Base-by-base conservation (phyloP, 2,888 invertebrate species). In the Drosophila quinaria region DNA sequence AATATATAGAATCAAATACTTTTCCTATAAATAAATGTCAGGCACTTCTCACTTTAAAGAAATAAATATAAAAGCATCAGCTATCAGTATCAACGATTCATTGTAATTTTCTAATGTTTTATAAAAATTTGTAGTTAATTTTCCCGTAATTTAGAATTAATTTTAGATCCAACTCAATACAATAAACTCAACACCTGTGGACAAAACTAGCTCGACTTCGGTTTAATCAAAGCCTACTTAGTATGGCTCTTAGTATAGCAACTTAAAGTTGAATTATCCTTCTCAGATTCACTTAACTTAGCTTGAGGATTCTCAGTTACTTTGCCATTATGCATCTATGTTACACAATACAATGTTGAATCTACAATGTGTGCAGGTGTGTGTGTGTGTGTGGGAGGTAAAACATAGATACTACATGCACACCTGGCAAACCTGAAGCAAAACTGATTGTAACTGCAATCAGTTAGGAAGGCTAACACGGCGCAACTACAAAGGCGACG, bases 371-470 rank as follows among this genome's bases (percentile, higher is more conserved):
- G 66, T 41, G 19, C 19, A 2, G 19, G 19, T 2, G 37, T 39
- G 56, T 42, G 31, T 47, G n/a, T n/a, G n/a, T n/a, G n/a, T n/a
- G 66, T 25, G 31, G 10, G 17, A 17, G 15, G 41, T 29, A 25
- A 46, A n/a, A 56, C 44, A 46, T 42, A 71, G 64, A 71, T 56
- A 72, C 59, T 47, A 47, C 37, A 10, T 19, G 37, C 11, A 39
- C 25, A 46, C 19, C 73, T 70, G 68, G 72, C 62, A 44, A 52
- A 67, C 67, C 10, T 66, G 84, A 67, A 84, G 84, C 64, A 10
- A 71, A 83, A 81, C 83, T 81, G 83, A 87, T 84, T 89, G 84
- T 81, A 81, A 72, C 70, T 76, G 80, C 80, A 80, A 82, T 80
- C 82, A 80, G 82, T 80, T 80, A 66, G 61, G 66, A 55, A 61